Conservation (phyloP, 1,140 invertebrate species). For the Drosophila navojoa region DNA sequence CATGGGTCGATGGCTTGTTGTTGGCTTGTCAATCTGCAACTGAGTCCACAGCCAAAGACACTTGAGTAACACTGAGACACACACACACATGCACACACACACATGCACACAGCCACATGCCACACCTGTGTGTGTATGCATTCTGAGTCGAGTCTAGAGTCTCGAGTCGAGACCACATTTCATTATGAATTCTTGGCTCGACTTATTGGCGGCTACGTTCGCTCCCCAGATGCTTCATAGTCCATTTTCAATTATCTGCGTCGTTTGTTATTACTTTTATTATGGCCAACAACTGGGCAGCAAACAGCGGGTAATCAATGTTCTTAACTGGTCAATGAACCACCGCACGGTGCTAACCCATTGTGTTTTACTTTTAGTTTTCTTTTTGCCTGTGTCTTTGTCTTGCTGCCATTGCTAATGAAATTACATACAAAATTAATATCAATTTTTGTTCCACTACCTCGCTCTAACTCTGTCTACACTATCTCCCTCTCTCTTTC, state of each 20-base stretch:
- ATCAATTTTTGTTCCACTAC: slow-evolving; percentile 44
- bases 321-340: slow-evolving; percentile 83
- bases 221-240: slow-evolving; percentile 60
- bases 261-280: slow-evolving; percentile 83
- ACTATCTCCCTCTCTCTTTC: slow-evolving; percentile 69
- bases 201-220: slow-evolving; percentile 47
- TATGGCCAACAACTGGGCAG: slow-evolving; percentile 51
- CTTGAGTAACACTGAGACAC: slow-evolving; percentile 6
- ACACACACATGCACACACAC: slow-evolving; percentile 23
- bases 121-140: slow-evolving; percentile 22
- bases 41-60: slow-evolving; percentile 31
- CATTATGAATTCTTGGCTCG: slow-evolving; percentile 65
- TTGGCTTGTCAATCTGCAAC: slow-evolving; percentile 68
- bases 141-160: slow-evolving; percentile 12
- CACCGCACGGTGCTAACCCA: slow-evolving; percentile 27
- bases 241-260: slow-evolving; percentile 82
- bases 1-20: slow-evolving; percentile 41
- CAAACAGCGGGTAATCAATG: slow-evolving; percentile 77
- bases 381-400: slow-evolving; percentile 15
- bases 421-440: slow-evolving; percentile 63
- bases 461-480: background rate
- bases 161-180: slow-evolving; percentile 50
- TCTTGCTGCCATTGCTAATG: slow-evolving; percentile 52
- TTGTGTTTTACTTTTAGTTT: slow-evolving; percentile 60
- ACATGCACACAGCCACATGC: background rate